Evolutionary conservation across 2,797 vertebrate genomes (phyloP).

Genomic region (Oreochromis grahami): DNA sequence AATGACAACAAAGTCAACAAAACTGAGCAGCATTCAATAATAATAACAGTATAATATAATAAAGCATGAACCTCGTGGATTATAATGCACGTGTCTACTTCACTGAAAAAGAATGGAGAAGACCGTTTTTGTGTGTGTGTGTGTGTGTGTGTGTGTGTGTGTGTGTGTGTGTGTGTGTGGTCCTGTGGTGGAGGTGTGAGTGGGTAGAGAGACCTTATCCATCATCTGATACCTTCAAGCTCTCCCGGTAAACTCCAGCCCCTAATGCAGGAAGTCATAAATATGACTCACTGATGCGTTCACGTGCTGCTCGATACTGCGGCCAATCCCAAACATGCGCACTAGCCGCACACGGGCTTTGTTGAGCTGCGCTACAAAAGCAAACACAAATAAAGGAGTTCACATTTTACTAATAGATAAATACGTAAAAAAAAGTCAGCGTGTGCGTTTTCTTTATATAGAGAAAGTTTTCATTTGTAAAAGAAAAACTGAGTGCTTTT

Average conservation of each 20-base stretch:
- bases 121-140: not conserved
- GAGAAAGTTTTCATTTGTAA: not conserved
- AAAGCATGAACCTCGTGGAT: not conserved
- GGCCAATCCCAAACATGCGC: not conserved
- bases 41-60: not conserved
- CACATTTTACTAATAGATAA: not conserved
- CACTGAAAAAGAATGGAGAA: not conserved
- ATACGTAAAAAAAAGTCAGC: not conserved
- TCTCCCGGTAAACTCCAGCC: conserved; percentile 2
- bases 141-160: conserved; percentile 9
- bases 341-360: not conserved
- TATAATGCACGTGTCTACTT: not conserved
- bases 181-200: not conserved
- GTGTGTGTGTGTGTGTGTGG: conserved; percentile 10
- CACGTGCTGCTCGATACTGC: not conserved
- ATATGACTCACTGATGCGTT: conserved; percentile 36
- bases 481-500: not conserved
- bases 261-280: conserved; percentile 43
- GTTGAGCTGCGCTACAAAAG: not conserved
- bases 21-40: not conserved
- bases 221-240: conserved; percentile 15
- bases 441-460: not conserved
- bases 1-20: not conserved
- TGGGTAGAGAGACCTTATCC: conserved; percentile 2
- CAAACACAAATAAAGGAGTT: not conserved